Evolutionary conservation across 2,113 vertebrate species (phyloP).

Genomic region (Ibidorhyncha struthersii): DNA sequence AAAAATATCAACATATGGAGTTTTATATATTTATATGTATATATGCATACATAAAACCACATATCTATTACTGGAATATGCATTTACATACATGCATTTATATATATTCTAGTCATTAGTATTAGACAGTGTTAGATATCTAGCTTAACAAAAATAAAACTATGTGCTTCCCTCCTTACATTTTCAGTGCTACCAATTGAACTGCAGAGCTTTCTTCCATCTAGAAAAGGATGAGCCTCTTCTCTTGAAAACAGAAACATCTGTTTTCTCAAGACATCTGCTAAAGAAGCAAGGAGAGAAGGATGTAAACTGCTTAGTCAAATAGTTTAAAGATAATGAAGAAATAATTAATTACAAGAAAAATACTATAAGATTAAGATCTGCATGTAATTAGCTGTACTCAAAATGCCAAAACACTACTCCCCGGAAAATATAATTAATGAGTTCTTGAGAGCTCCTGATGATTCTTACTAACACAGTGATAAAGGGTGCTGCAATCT

Average conservation of each 20-base stretch:
- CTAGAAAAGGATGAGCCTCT: conserved; percentile 11
- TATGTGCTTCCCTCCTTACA: not conserved
- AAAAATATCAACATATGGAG: not conserved
- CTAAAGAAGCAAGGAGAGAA: conserved; percentile 31
- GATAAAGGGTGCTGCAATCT: conserved; percentile 54
- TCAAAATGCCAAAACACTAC: conserved; percentile 62
- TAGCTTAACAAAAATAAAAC: not conserved
- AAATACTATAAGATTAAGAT: conserved; percentile 61
- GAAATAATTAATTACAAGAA: conserved; percentile 70
- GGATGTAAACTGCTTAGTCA: conserved; percentile 68
- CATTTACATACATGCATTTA: not conserved
- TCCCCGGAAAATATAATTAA: conserved; percentile 69
- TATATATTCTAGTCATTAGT: not conserved
- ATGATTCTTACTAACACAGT: conserved; percentile 34
- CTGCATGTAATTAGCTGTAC: conserved; percentile 73
- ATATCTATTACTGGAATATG: not conserved
- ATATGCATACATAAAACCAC: not conserved
- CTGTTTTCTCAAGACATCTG: conserved; percentile 72
- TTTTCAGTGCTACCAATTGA: not conserved
- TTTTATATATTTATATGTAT: not conserved
- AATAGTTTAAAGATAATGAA: conserved; percentile 69
- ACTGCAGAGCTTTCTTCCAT: not conserved
- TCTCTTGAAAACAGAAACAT: conserved; percentile 65
- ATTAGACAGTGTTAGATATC: not conserved
- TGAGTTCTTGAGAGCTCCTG: conserved; percentile 56